These are phyloP conservation scores for Aphyosemion australe DNA, from an alignment of 2,113 vertebrate species.

Conservation along the genomic window DNA sequence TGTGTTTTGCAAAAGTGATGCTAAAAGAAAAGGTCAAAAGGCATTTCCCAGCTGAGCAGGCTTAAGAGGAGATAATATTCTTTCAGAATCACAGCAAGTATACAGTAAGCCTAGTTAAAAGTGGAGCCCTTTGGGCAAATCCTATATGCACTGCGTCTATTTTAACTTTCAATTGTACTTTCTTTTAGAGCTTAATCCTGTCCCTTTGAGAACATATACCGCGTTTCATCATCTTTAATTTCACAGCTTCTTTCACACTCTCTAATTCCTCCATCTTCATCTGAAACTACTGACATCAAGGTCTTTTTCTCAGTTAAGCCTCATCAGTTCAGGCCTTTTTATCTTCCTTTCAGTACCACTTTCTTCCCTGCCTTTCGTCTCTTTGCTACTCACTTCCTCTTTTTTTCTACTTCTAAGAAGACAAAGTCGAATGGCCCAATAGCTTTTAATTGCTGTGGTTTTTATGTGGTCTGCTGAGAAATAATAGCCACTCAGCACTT, in stretches of 20 bases:
- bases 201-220: constrained; percentile 32
- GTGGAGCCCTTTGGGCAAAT: not conserved
- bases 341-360: constrained; percentile 16
- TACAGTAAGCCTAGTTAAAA: constrained; percentile 29
- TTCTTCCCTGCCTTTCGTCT: constrained; percentile 34
- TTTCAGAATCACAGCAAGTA: not conserved
- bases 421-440: constrained; percentile 74
- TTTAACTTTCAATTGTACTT: constrained; percentile 21
- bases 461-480: constrained; percentile 78
- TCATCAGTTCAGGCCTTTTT: constrained; percentile 28
- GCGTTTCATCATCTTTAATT: constrained; percentile 59
- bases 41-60: constrained; percentile 2
- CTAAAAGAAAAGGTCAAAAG: constrained; percentile 17
- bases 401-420: constrained; percentile 49
- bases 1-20: constrained; percentile 19
- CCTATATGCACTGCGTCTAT: constrained; percentile 3
- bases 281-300: constrained; percentile 43
- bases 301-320: constrained; percentile 46
- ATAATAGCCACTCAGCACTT: constrained; percentile 82
- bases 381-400: constrained; percentile 8
- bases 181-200: constrained; percentile 24
- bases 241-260: constrained; percentile 57
- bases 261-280: constrained; percentile 64
- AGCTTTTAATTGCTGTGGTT: constrained; percentile 81
- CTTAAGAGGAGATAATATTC: constrained; percentile 9